phyloP scores from a whole-genome alignment of 2,797 vertebrate genomes.

The Bradypodion pumilum region DNA sequence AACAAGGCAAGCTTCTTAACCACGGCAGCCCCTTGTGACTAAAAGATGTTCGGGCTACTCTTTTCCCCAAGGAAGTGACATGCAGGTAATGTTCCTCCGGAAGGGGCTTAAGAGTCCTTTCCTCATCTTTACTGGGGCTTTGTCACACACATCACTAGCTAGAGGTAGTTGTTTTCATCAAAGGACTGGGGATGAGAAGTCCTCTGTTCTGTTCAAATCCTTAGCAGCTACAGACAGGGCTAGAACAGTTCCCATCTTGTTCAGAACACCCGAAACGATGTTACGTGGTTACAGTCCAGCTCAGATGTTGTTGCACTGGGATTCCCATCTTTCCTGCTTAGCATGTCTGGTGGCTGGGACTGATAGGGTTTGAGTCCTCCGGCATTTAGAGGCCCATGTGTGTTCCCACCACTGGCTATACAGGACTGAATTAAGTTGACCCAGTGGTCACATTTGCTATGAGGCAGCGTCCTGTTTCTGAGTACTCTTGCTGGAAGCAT shows the following conservation, averaged over 20 bases:
- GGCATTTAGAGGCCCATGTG: background rate
- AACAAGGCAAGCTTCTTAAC: too few relatives aligned
- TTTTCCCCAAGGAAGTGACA: too few relatives aligned
- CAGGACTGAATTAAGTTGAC: background rate
- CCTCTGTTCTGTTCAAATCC: background rate
- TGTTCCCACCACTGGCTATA: background rate
- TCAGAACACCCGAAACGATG: background rate
- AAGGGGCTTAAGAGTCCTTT: too few relatives aligned
- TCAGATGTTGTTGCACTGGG: background rate
- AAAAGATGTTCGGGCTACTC: too few relatives aligned
- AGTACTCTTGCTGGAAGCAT: background rate
- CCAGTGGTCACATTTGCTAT: too few relatives aligned
- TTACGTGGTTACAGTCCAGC: background rate
- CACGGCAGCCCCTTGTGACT: too few relatives aligned
- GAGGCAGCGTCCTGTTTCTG: background rate
- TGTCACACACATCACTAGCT: too few relatives aligned
- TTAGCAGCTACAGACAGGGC: background rate
- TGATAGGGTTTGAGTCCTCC: background rate
- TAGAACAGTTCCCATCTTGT: background rate
- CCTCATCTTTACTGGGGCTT: too few relatives aligned
- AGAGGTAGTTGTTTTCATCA: too few relatives aligned
- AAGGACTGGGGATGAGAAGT: background rate
- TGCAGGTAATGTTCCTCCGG: too few relatives aligned
- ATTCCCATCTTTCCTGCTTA: background rate
- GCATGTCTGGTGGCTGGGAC: background rate